phyloP scores from a whole-genome alignment of 2,113 vertebrate genomes.

The Acanthisitta chloris region DNA sequence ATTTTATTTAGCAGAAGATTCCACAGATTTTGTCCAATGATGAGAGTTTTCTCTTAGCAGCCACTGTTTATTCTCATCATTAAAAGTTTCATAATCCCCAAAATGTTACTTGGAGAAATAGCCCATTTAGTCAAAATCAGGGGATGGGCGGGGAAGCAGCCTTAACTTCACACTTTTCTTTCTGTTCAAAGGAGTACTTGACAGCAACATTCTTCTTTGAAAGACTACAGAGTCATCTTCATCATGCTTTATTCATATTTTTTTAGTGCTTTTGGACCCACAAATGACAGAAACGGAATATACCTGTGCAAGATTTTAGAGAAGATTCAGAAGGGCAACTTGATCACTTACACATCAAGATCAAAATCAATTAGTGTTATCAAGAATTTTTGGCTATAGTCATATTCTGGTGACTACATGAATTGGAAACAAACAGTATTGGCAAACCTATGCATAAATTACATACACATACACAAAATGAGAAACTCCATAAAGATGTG shows the following conservation, averaged over 20 bases:
- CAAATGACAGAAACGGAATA: neutral
- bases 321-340: neutral
- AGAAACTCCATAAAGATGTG: neutral
- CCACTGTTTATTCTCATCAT: neutral
- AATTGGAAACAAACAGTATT: neutral
- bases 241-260: neutral
- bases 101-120: neutral
- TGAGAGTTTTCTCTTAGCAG: neutral
- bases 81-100: neutral
- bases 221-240: neutral
- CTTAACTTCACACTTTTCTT: neutral
- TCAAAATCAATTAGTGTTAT: neutral
- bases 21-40: neutral
- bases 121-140: neutral
- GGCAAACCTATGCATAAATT: neutral
- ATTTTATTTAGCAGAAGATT: neutral
- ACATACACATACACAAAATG: neutral
- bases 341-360: neutral
- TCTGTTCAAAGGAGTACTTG: neutral
- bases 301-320: neutral
- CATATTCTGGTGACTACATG: neutral
- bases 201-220: neutral
- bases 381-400: neutral
- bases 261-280: neutral
- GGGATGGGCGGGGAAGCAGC: rapidly evolving